phyloP scores from a whole-genome alignment of 2,888 invertebrate species.

The Eurois occulta region DNA sequence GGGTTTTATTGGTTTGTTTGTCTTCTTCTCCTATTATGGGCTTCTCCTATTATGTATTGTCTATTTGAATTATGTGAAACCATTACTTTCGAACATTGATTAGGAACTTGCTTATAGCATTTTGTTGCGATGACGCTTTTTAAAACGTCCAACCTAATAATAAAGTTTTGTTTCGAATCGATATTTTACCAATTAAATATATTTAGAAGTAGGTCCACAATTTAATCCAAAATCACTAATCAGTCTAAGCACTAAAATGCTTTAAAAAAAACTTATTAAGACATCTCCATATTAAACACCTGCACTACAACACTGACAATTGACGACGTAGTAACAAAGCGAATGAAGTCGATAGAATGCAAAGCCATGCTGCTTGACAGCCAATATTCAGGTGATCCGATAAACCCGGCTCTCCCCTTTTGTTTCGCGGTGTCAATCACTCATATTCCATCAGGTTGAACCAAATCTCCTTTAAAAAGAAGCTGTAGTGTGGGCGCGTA shows the following conservation, averaged over 20 bases:
- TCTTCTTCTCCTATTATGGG: too few relatives aligned
- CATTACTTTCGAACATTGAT: background rate
- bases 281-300: background rate
- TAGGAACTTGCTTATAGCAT: too few relatives aligned
- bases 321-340: conserved; percentile 11
- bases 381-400: conserved; percentile 55
- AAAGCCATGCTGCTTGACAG: conserved; percentile 29
- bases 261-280: background rate
- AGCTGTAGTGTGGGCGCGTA: conserved; percentile 15
- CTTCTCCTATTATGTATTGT: background rate
- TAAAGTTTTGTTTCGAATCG: background rate
- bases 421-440: conserved; percentile 60
- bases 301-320: background rate
- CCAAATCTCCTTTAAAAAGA: conserved; percentile 39
- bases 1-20: conserved; percentile 26
- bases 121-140: background rate
- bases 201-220: too few relatives aligned
- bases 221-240: background rate
- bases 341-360: conserved; percentile 20
- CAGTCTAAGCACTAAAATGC: background rate
- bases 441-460: conserved; percentile 54
- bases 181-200: background rate
- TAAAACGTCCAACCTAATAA: background rate
- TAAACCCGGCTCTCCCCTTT: conserved; percentile 41
- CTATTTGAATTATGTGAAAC: background rate